Conservation (phyloP, 2,113 vertebrate genomes). For the Podarcis muralis region DNA sequence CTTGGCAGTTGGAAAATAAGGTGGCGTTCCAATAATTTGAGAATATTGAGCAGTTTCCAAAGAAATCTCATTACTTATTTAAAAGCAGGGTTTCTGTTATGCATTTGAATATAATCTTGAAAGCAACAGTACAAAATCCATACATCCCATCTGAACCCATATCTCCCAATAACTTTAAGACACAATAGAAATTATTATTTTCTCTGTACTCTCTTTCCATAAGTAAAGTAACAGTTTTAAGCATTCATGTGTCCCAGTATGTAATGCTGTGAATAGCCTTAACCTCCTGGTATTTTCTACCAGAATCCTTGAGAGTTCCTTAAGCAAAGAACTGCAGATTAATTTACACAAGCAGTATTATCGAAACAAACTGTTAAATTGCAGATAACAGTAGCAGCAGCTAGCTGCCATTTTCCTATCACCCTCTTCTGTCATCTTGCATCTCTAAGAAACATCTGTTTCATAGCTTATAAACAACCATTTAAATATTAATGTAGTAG, state of each 20-base stretch:
- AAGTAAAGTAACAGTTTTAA: neutral
- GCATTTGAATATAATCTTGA: neutral
- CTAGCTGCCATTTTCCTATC: slow-evolving; percentile 27
- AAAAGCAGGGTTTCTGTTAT: neutral
- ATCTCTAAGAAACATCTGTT: slow-evolving; percentile 50
- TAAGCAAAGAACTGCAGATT: neutral
- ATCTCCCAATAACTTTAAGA: neutral
- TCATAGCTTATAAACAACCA: slow-evolving; percentile 49
- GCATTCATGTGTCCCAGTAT: neutral
- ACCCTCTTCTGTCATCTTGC: slow-evolving; percentile 48
- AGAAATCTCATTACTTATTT: neutral
- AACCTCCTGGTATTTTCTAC: no score
- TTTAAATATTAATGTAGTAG: slow-evolving; percentile 58
- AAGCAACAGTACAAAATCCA: neutral
- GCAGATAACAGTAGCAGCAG: slow-evolving; percentile 47
- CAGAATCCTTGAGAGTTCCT: neutral
- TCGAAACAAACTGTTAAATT: slow-evolving; percentile 21
- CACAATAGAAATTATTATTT: neutral
- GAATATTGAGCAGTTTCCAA: neutral
- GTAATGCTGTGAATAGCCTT: no score
- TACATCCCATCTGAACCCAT: neutral
- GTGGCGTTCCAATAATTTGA: neutral
- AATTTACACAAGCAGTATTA: slow-evolving; percentile 18
- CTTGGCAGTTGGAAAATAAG: neutral
- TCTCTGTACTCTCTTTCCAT: neutral